Evolutionary conservation across 2,113 vertebrate species (phyloP).

Genomic region (Clarias gariepinus): DNA sequence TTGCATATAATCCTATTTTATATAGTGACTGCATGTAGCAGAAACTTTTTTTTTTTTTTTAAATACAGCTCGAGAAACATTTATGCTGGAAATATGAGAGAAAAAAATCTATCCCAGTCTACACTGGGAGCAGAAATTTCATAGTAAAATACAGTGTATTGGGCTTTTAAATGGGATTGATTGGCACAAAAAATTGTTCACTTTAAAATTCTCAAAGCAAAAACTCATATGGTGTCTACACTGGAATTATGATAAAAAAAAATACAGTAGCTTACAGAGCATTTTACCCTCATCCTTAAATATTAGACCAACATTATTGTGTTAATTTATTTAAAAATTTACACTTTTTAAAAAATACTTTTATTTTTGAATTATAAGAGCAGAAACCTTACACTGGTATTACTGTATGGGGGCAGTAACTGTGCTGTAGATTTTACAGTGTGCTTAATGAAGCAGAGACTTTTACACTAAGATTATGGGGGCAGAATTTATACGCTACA

Average conservation of each 20-base stretch:
- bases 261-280: too few species aligned
- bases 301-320: too few species aligned
- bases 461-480: not conserved
- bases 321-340: too few species aligned
- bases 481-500: not conserved
- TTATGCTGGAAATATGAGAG: too few species aligned
- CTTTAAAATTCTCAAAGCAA: not conserved
- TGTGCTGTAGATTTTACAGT: not conserved
- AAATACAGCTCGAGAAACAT: too few species aligned
- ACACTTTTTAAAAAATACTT: not conserved
- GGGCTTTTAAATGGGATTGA: not conserved
- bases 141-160: not conserved
- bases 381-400: not conserved
- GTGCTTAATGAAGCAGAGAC: not conserved
- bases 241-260: too few species aligned
- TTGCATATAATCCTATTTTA: too few species aligned
- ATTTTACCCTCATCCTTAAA: too few species aligned
- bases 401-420: not conserved
- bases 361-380: not conserved
- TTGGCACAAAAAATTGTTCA: not conserved
- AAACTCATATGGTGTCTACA: not conserved
- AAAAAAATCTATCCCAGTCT: too few species aligned
- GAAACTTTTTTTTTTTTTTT: not conserved
- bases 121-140: too few species aligned
- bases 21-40: not conserved